Conservation (phyloP, 2,888 invertebrate species). For the Pherbina coryleti region DNA sequence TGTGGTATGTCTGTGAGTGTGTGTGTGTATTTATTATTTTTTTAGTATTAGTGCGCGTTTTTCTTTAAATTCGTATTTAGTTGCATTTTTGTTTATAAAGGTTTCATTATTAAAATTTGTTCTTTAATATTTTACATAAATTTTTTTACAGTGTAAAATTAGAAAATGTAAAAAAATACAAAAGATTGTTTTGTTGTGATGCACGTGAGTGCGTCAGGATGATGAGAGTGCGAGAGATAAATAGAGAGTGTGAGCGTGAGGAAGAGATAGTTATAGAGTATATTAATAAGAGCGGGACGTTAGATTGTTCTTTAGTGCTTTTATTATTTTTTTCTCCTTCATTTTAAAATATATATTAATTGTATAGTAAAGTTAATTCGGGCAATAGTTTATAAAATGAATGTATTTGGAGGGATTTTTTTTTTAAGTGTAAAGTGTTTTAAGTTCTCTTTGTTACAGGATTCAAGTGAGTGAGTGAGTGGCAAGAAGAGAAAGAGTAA, state of each 20-base stretch:
- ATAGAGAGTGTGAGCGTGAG: background rate
- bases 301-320: too few species aligned
- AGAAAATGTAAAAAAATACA: conserved; percentile 29
- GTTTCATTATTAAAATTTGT: background rate
- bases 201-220: background rate
- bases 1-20: background rate
- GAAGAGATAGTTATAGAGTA: too few species aligned
- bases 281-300: too few species aligned
- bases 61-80: conserved; percentile 34
- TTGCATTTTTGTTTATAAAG: background rate
- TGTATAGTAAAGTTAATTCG: too few species aligned
- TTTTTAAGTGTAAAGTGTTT: too few species aligned
- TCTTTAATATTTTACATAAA: background rate
- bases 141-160: conserved; percentile 19
- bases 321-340: too few species aligned
- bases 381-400: too few species aligned
- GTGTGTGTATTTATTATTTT: background rate
- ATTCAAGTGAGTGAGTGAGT: too few species aligned
- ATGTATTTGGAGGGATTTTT: too few species aligned
- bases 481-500: too few species aligned
- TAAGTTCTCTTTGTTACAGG: too few species aligned
- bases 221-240: background rate
- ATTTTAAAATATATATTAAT: too few species aligned
- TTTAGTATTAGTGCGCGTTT: background rate
- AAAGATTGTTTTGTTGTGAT: conserved; percentile 9